phyloP scores from a whole-genome alignment of 2,113 vertebrate genomes.

The Brachyhypopomus occidentalis region DNA sequence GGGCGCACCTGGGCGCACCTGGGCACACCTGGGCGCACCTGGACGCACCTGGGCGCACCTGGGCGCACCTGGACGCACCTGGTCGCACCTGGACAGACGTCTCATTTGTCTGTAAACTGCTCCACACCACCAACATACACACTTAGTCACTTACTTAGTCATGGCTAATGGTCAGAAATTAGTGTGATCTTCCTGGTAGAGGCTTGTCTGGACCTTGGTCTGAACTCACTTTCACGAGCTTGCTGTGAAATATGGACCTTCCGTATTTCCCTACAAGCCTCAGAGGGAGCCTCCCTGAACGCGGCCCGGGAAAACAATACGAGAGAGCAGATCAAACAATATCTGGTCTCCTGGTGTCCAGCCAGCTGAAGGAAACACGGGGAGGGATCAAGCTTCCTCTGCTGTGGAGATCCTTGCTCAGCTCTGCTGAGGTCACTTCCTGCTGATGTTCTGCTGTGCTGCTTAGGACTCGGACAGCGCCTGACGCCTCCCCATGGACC shows the following conservation, averaged over 20 bases:
- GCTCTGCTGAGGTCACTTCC: conserved; percentile 35
- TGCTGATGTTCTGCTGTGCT: conserved; percentile 34
- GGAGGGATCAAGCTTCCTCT: conserved; percentile 49
- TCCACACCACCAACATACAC: neutral
- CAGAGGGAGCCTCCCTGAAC: conserved; percentile 59
- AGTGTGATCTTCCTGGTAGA: conserved; percentile 20
- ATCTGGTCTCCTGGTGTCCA: conserved; percentile 51
- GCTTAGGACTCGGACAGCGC: conserved; percentile 29
- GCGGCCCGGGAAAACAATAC: conserved; percentile 65
- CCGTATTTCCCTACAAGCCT: conserved; percentile 64
- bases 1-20: neutral
- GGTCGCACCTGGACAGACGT: no score
- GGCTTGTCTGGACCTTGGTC: conserved; percentile 25
- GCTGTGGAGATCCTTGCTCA: neutral
- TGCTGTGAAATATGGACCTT: conserved; percentile 58
- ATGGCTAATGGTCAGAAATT: neutral
- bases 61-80: neutral
- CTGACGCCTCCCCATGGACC: conserved; percentile 41
- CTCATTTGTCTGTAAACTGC: neutral
- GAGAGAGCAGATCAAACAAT: conserved; percentile 67
- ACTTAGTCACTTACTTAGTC: no score
- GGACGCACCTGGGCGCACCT: neutral
- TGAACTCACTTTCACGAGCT: conserved; percentile 11
- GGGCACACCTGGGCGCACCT: neutral
- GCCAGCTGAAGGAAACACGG: conserved; percentile 33